Conservation (phyloP, 2,888 invertebrate genomes). For the Drosophila trichaetosa region DNA sequence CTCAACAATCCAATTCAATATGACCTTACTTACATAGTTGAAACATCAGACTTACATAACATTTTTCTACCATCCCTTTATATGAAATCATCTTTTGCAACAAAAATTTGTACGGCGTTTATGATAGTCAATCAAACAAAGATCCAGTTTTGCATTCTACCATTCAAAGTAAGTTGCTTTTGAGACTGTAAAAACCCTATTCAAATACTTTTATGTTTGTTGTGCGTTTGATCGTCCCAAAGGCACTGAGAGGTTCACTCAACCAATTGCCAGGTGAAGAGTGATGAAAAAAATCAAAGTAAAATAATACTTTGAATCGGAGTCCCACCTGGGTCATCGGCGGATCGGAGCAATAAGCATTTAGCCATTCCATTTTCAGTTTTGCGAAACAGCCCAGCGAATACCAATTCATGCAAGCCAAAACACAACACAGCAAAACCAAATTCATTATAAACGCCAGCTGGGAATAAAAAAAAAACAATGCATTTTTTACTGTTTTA, state of each 20-base stretch:
- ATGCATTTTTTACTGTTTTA: slow-evolving; percentile 70
- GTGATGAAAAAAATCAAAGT: slow-evolving; percentile 56
- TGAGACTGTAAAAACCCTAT: slow-evolving; percentile 28
- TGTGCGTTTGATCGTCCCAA: slow-evolving; percentile 21
- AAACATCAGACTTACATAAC: not conserved
- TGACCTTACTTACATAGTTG: not conserved
- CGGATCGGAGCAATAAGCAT: slow-evolving; percentile 12
- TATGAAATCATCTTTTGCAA: slow-evolving; percentile 11
- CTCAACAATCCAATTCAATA: not conserved
- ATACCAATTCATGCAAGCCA: slow-evolving; percentile 10
- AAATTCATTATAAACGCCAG: slow-evolving; percentile 18
- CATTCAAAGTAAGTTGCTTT: not conserved
- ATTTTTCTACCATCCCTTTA: slow-evolving; percentile 2
- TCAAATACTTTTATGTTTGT: slow-evolving; percentile 6
- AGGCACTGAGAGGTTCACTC: slow-evolving; percentile 40
- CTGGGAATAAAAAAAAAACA: slow-evolving; percentile 39
- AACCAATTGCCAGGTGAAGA: slow-evolving; percentile 63
- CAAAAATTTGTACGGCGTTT: slow-evolving; percentile 21
- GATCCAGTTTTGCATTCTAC: slow-evolving; percentile 16
- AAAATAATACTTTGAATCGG: slow-evolving; percentile 51
- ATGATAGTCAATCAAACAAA: slow-evolving; percentile 16
- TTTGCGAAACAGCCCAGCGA: slow-evolving; percentile 18
- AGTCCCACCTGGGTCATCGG: slow-evolving; percentile 13
- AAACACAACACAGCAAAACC: slow-evolving; percentile 22
- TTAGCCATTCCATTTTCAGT: not conserved